Evolutionary conservation across 2,888 invertebrate genomes (phyloP), one percentile per base, ranked within the genome.

Genomic region (Cacoxenus indagator): DNA sequence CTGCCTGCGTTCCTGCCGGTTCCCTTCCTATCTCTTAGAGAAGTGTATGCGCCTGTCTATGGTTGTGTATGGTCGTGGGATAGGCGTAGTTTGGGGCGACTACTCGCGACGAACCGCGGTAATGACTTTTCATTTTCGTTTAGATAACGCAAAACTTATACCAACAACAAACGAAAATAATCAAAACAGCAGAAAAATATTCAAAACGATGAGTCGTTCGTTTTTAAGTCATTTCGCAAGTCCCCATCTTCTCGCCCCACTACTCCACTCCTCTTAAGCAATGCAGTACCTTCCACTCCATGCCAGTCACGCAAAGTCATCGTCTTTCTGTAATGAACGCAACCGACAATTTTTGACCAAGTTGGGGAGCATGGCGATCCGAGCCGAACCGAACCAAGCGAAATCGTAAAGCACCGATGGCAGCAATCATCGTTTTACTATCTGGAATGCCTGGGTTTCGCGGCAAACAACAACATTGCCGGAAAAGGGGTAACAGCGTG

Each of bases 61-160:
- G 26, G 6, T 27, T 26, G 37, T 59, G 24, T 37, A 14, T 14
- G 46, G n/a, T 0, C 37, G 61, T 29, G 19, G 31, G 22, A 8
- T n/a, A 8, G 31, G 4, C 8, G n/a, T 27, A 37, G 37, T 31
- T 14, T 14, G 14, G 72, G 72, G 70, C 76, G 71, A 67, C 67
- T 73, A 67, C 67, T 73, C 68, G 82, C 75, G 78, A 84, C 81
- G 84, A 84, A 84, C 81, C 80, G 78, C 78, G 76, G 82, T 82
- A 84, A 84, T 84, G 84, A 83, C 84, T 85, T 84, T 85, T 81
- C 82, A 80, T 83, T 83, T 78, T 78, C 76, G 76, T 77, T 76
- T 71, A 83, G 78, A 84, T 78, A 83, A 78, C 77, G 77, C 76
- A 75, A 78, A 72, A 72, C 72, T 76, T 74, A 70, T 65, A 59